Base-by-base conservation (phyloP, 2,113 vertebrate species). In the Cyanoderma ruficeps region DNA sequence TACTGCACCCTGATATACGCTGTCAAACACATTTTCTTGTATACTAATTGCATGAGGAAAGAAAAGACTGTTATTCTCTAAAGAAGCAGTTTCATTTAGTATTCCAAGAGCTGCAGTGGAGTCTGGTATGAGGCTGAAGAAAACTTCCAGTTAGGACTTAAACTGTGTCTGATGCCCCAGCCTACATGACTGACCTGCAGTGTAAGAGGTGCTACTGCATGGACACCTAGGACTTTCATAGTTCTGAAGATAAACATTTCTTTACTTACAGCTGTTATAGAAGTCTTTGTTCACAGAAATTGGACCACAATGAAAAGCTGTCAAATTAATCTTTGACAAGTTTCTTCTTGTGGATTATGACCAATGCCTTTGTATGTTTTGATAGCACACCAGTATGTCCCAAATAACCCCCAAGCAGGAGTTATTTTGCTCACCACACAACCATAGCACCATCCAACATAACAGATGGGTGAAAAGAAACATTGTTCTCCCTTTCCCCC, bases 171-270 rank as follows among this genome's bases (percentile, higher is more conserved):
- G 31, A 11, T 69, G 22, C 31, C 39, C n/a, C 44, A 89, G 80
- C 6, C 64, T 39, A 33, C 9, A 13, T 3, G 23, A 27, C 7
- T 69, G 50, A n/a, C 44, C 50, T 69, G 55, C 21, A 72, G 9
- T 2, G 0, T 8, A 64, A 42, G 33, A 91, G 23, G 35, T 1
- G 4, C 42, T 64, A 25, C 2, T 64, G 27, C 25, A 25, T 0
- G 1, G 1, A 49, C 4, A 80, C 8, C 11, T 42, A 23, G 0
- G 10, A 53, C 27, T 81, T 31, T 2, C 2, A 42, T 0, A 65
- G 47, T 37, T 81, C 53, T 81, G 28, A 76, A 90, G 12, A 47
- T 5, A 56, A 87, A 55, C 22, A 55, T 7, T 75, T 79, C 57
- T 83, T 75, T 49, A 74, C 25, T 63, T 60, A 37, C 20, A 83